Evolutionary conservation across 2,797 vertebrate species (phyloP), one percentile per base, ranked within the genome.

Genomic region (Meda fulgida): DNA sequence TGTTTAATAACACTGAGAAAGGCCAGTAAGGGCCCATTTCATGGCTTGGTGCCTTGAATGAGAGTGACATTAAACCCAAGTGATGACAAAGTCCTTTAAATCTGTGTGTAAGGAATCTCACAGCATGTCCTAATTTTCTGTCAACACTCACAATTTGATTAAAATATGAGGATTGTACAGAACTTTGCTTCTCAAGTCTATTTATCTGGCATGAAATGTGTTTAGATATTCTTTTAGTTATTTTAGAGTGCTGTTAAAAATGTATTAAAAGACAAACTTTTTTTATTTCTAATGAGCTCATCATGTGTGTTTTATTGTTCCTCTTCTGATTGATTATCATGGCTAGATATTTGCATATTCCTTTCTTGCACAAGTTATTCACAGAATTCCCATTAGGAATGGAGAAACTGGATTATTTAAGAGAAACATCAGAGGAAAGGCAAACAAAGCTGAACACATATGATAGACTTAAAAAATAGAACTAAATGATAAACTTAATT

Each of bases 41-140:
- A 83, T 83, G 72, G 58, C 66, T 77, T 66, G 72, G 40, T 83
- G 69, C 46, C 76, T 53, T 55, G 71, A 63, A 81, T 70, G 29
- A 76, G 76, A 53, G 29, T 80, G 48, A 65, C 81, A 65, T 71
- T 77, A 60, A 71, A 46, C 60, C 72, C 79, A n/a, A 69, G 43
- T 55, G 43, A 66, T 31, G 21, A 26, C 23, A 34, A 21, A 75
- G 53, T 40, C 51, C 29, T 67, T 26, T 48, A 10, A 71, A 26
- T 69, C 65, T 73, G 18, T 80, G 63, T 81, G 63, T 70, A 38
- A 69, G 65, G 34, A 71, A 82, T 46, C 51, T 29, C 67, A 72
- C 67, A 73, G 36, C 53, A 34, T 60, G 38, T 43, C 21, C 29
- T 29, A 69, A 71, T 43, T 29, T 29, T 38, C 29, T 14, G 48